Evolutionary conservation across 1,140 invertebrate genomes (phyloP).

Genomic region (Anoplolepis gracilipes): DNA sequence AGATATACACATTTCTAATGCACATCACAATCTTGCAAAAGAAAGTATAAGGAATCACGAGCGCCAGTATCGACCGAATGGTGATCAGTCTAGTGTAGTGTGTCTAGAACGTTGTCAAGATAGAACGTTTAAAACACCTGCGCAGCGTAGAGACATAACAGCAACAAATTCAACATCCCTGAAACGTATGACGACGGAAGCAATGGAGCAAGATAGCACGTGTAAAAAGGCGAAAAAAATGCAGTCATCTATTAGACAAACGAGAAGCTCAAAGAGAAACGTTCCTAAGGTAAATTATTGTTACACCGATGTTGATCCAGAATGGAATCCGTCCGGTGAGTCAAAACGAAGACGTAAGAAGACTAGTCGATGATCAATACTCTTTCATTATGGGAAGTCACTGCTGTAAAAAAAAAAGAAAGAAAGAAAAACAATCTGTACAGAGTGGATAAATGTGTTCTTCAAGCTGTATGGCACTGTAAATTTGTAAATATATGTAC

Average conservation of each 20-base stretch:
- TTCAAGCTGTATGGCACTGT: constrained; percentile 66
- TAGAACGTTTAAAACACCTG: constrained; percentile 62
- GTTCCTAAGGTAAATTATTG: constrained; percentile 82
- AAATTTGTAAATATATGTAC: constrained; percentile 72
- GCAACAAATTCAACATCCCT: constrained; percentile 27
- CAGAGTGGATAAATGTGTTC: constrained; percentile 61
- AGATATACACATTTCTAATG: constrained; percentile 60
- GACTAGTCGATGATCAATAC: constrained; percentile 81
- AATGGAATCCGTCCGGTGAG: constrained; percentile 79
- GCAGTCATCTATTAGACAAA: constrained; percentile 70
- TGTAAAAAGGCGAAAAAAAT: constrained; percentile 72
- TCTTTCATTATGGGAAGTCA: constrained; percentile 64
- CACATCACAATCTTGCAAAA: constrained; percentile 60
- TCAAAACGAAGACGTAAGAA: constrained; percentile 80
- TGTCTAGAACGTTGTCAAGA: constrained; percentile 68
- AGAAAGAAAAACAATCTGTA: constrained; percentile 37
- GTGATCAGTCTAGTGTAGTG: constrained; percentile 60
- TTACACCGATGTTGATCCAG: constrained; percentile 80
- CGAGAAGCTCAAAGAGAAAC: constrained; percentile 80
- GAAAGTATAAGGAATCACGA: constrained; percentile 61
- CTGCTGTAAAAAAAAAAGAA: constrained; percentile 54
- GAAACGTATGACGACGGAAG: constrained; percentile 54
- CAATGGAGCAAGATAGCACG: constrained; percentile 53
- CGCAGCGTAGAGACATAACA: constrained; percentile 58
- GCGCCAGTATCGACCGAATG: constrained; percentile 53